Evolutionary conservation across 2,797 vertebrate genomes (phyloP), one percentile per base, ranked within the genome.

Genomic region (Hypotaenidia okinawae): DNA sequence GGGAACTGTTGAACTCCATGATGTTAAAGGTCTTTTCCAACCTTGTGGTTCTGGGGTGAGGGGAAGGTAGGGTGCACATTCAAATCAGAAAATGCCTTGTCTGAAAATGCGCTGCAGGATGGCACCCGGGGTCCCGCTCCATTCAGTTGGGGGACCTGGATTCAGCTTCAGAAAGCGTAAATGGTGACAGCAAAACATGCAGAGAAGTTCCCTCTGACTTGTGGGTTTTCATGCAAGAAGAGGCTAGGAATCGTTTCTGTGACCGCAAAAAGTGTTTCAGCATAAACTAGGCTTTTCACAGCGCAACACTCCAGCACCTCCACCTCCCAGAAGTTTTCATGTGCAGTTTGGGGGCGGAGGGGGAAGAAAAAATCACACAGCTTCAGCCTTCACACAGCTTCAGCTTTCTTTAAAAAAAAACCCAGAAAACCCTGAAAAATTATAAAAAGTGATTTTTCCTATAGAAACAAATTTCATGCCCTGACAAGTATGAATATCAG

Each of bases 381-480:
- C 67, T 93, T 86, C 41, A 67, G 8, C 87, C 95, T 91, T 84
- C 25, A 47, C 19, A 73, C 16, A 32, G 24, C 67, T 93, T 86
- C 41, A 67, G 8, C 87, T 95, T 35, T 35, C 33, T 35, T 35
- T 35, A 80, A 57, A 59, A 87, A 80, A 57, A 62, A 75, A 84
- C 83, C 83, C 5, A 6, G 17, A 43, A 16, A 41, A 43, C 4
- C 7, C 35, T 8, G 3, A 17, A 78, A 63, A 59, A 87, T 37
- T 37, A 5, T 37, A 11, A 63, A 62, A 85, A 30, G n/a, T 75
- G 76, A 90, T 90, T 95, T 95, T 95, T 97, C 52, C 47, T 92
- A 45, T 30, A 84, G 77, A 89, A 96, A 91, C 43, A 93, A 75
- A 95, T 92, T 93, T 89, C 81, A 89, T 74, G 89, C 43, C 7